Conservation (phyloP, 2,888 invertebrate genomes). For the Cosmia pyralina region DNA sequence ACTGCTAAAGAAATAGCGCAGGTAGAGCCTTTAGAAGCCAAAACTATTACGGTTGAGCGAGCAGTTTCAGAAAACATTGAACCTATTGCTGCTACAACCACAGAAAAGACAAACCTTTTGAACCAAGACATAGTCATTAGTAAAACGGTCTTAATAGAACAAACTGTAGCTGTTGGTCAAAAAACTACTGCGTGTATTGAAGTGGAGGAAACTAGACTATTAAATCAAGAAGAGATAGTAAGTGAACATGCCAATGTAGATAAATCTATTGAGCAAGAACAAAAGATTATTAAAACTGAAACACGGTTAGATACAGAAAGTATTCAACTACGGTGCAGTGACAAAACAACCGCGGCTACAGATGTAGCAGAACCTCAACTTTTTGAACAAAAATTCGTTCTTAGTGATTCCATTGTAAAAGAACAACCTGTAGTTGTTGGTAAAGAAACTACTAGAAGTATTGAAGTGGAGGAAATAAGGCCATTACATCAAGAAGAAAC, state of each 20-base stretch:
- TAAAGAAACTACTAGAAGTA: background rate
- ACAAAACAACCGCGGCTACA: background rate
- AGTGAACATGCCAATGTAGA: background rate
- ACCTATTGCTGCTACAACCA: background rate
- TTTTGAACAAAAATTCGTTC: background rate
- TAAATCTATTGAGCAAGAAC: background rate
- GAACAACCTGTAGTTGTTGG: background rate
- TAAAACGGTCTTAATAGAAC: background rate
- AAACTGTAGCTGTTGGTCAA: background rate
- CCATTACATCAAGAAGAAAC: background rate
- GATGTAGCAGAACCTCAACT: background rate
- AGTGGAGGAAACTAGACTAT: background rate
- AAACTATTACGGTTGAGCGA: too few species aligned
- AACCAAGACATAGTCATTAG: background rate
- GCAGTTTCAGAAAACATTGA: constrained; percentile 4
- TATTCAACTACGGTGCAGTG: too few species aligned
- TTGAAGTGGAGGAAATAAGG: background rate
- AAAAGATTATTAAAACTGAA: background rate
- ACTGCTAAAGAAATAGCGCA: background rate
- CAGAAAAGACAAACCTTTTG: background rate
- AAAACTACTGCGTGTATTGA: background rate
- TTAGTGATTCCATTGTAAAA: background rate
- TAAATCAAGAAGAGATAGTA: background rate
- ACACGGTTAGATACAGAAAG: background rate
- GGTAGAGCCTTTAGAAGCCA: background rate